Conservation (phyloP, 1,140 invertebrate genomes). For the Mylabris phalerata region DNA sequence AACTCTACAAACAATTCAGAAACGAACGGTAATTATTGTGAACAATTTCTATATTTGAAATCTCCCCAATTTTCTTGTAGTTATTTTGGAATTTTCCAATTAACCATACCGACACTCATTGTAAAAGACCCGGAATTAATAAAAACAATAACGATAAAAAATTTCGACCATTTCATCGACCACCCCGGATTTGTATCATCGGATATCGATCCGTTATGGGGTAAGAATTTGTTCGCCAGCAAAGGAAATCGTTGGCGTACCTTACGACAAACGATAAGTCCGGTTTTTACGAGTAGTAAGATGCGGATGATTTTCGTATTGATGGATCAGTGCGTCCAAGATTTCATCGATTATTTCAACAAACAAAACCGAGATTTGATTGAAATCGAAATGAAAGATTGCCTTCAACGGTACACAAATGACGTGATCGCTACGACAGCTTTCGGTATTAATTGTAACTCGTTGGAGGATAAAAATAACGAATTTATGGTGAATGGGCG, state of each 20-base stretch:
- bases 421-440: conserved; percentile 48
- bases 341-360: conserved; percentile 17
- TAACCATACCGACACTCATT: conserved; percentile 45
- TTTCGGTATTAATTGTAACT: conserved; percentile 47
- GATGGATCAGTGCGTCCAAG: conserved; percentile 27
- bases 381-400: conserved; percentile 10
- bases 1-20: too few relatives aligned
- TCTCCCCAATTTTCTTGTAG: conserved; percentile 33
- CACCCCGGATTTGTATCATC: conserved; percentile 32
- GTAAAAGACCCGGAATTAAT: conserved; percentile 50
- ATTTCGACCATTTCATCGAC: conserved; percentile 43
- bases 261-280: too few relatives aligned
- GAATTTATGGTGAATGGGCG: conserved; percentile 45
- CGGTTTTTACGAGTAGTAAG: too few relatives aligned
- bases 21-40: too few relatives aligned
- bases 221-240: conserved; percentile 39
- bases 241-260: background rate
- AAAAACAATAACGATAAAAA: conserved; percentile 30
- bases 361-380: conserved; percentile 9
- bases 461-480: conserved; percentile 43
- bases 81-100: conserved; percentile 46
- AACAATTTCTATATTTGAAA: conserved; percentile 12
- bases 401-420: conserved; percentile 27
- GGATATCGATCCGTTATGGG: conserved; percentile 48
- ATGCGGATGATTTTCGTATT: conserved; percentile 37